Conservation (phyloP, 2,888 invertebrate genomes). For the Trichogramma evanescens region DNA sequence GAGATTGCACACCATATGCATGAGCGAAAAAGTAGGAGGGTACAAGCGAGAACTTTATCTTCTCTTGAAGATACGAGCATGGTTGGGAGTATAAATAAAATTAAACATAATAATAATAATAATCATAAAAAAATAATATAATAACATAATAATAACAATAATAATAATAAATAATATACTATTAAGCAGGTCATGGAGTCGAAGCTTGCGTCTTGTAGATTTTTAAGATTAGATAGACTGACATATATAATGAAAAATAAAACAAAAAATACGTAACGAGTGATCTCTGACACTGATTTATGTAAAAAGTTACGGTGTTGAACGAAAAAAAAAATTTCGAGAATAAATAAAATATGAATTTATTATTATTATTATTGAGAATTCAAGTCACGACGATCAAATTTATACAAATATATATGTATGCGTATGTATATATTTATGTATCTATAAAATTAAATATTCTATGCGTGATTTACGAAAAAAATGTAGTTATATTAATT, state of each 20-base stretch:
- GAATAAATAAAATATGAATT: not conserved
- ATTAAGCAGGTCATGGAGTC: constrained; percentile 21
- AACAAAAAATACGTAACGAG: constrained; percentile 31
- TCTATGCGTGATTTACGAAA: no score
- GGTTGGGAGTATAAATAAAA: constrained; percentile 6
- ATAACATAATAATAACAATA: no score
- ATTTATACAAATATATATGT: no score
- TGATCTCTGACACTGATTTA: constrained; percentile 32
- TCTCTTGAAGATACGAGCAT: constrained; percentile 10
- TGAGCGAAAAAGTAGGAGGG: constrained; percentile 9
- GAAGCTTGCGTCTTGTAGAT: constrained; percentile 28
- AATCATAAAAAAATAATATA: no score
- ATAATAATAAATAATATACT: no score
- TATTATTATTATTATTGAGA: no score
- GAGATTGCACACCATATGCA: constrained; percentile 5
- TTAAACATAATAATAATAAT: constrained; percentile 3
- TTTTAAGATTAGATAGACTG: constrained; percentile 38
- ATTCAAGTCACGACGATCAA: no score
- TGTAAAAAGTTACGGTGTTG: constrained; percentile 16
- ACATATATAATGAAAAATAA: constrained; percentile 26
- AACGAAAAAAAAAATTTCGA: constrained; percentile 1
- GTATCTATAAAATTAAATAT: no score
- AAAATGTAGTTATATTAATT: no score
- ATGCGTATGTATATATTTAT: no score
- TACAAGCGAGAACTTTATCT: constrained; percentile 14